Conservation (phyloP, 2,113 vertebrate species). For the Cathartes aura region DNA sequence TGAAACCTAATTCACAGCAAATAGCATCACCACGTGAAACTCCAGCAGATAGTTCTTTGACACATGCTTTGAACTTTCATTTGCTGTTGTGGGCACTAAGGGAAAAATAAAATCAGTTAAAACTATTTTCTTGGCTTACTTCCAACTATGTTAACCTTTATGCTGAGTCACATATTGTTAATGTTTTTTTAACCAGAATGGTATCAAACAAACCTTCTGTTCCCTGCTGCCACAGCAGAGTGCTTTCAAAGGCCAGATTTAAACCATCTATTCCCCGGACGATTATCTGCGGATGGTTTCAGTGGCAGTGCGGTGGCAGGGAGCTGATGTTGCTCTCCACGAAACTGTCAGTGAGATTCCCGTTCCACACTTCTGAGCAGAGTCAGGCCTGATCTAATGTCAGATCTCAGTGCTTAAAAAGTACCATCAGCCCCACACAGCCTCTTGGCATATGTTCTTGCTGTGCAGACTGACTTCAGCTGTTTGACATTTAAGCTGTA, state of each 20-base stretch:
- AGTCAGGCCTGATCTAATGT: neutral
- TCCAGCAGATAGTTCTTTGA: neutral
- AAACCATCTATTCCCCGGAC: neutral
- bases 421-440: neutral
- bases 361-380: neutral
- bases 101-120: neutral
- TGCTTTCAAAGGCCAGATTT: neutral
- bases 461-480: neutral
- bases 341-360: neutral
- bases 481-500: neutral
- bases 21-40: fast-evolving
- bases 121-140: neutral
- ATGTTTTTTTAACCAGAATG: neutral
- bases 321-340: neutral
- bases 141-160: neutral
- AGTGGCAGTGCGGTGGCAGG: neutral
- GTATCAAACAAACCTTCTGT: neutral
- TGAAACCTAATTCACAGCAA: neutral
- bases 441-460: neutral
- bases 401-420: neutral
- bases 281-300: neutral
- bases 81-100: neutral
- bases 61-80: neutral
- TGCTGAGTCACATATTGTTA: neutral
- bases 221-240: neutral